Base-by-base conservation (phyloP, 2,888 invertebrate species). In the Arrhopalites spinosus region DNA sequence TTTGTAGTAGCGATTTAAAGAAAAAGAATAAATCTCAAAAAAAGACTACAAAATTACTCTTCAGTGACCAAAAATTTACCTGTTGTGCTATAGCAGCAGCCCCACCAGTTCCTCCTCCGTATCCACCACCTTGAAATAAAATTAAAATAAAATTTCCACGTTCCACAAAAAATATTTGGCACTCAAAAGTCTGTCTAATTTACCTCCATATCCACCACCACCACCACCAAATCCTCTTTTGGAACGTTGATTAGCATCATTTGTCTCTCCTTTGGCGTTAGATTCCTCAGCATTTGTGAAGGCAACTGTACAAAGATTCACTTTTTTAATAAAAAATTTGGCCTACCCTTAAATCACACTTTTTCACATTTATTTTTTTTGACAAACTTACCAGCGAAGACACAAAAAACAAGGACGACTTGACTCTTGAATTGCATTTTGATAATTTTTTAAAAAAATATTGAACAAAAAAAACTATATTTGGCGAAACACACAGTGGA, bases 61-160 rank as follows among this genome's bases (percentile, higher is more conserved):
- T n/a, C n/a, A n/a, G n/a, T n/a, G n/a, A n/a, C n/a, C n/a, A n/a
- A n/a, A n/a, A n/a, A n/a, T n/a, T n/a, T n/a, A n/a, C 82, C 75
- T 80, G 81, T 75, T 82, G 82, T 47, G 81, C 81, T 56, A 81
- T 80, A 7, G 79, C 80, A 1, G 81, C 80, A 13, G 82, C 82
- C 11, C 81, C 81, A 47, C 79, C 79, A 29, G 77, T 75, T 30
- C 80, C 80, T 45, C 74, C 74, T n/a, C 74, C 74, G 30, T 74
- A 74, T 1, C 68, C 68, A 43, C 20, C 2, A 59, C 20, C 20
- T 36, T n/a, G n/a, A n/a, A n/a, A n/a, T n/a, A n/a, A n/a, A n/a
- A n/a, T n/a, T n/a, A n/a, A 53, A 53, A 53, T 17, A 13, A 8
- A 53, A 53, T 13, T 7, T 53, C 53, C 13, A 13, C 53, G 3